These are phyloP conservation scores for Holothuria glaberrima DNA, from an alignment of 35 echinoderm and acorn worm species.

Conservation along the genomic window DNA sequence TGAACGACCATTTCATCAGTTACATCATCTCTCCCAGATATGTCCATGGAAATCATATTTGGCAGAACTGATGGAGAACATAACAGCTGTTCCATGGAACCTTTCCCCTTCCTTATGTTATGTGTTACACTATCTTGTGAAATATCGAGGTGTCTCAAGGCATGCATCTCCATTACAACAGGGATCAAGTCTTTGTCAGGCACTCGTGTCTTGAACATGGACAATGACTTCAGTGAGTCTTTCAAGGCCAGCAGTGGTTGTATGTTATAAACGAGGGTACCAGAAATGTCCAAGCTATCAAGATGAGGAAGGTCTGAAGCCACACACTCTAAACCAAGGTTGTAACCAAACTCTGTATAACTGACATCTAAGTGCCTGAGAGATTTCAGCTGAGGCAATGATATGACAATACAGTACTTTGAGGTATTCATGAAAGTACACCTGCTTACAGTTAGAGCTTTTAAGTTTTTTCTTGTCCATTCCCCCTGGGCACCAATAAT, in stretches of 20 bases:
- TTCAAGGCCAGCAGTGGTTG: conserved; percentile 76
- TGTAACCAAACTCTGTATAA: conserved; percentile 97
- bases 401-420: conserved; percentile 99
- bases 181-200: conserved; percentile 91
- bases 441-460: conserved; percentile 86
- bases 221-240: conserved; percentile 79
- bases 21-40: conserved; percentile 91
- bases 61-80: conserved; percentile 40
- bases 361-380: conserved; percentile 94
- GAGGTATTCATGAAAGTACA: conserved; percentile 95
- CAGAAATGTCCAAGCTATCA: conserved; percentile 95
- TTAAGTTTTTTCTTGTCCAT: conserved; percentile 90
- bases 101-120: conserved; percentile 61
- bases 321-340: conserved; percentile 89
- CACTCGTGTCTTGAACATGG: conserved; percentile 91
- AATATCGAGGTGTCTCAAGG: conserved; percentile 81
- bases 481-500: conserved; percentile 96
- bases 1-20: conserved; percentile 59
- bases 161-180: conserved; percentile 64
- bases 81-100: conserved; percentile 68
- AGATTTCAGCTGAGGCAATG: conserved; percentile 84
- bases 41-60: conserved; percentile 80
- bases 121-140: conserved; percentile 81
- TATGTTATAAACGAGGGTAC: conserved; percentile 87
- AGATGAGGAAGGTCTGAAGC: conserved; percentile 75